Base-by-base conservation (phyloP, 1,140 invertebrate genomes). In the Drosophila lowei region DNA sequence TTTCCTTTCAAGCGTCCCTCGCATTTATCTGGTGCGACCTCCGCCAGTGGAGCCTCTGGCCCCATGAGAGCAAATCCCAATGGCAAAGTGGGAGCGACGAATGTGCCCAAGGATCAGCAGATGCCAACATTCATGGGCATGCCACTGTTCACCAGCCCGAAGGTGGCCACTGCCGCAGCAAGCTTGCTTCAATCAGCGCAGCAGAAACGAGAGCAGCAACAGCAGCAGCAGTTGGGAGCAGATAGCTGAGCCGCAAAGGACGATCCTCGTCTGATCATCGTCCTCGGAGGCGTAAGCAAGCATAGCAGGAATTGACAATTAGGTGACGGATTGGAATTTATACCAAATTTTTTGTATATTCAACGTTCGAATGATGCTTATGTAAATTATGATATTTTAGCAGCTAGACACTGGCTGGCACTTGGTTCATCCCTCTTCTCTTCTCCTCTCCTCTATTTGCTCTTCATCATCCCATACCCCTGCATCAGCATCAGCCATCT, bases 81-180 rank as follows among this genome's bases (percentile, higher is more conserved):
- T 30, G 73, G 73, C 30, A 77, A 70, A 65, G 25, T 71, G 9
- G 48, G 23, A 7, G 38, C 58, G 42, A 60, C 50, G 9, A 42
- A 23, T 15, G 61, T 48, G 30, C 49, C 43, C 6, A 63, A 46
- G 21, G 58, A 79, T 8, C 72, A 70, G 38, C 84, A 86, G 57
- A 77, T 86, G 63, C 93, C 94, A 1, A 94, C 78, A 72, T 97
- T 97, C 77, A 96, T 97, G 95, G 96, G 96, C 41, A 95, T 96
- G 93, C 95, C 95, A 5, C 91, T 96, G 46, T 94, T 94, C 79
- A 89, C 85, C 2, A 91, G 60, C 57, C 91, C 66, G 0, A 84
- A 60, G 57, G 67, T 75, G 6, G 72, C 86, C 28, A 76, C 41
- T 28, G 54, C 79, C 0, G 73, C 81, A 0, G 79, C 85, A 13